These are phyloP conservation scores for Platysternon megacephalum DNA, from an alignment of 2,113 vertebrate genomes.

Conservation along the genomic window DNA sequence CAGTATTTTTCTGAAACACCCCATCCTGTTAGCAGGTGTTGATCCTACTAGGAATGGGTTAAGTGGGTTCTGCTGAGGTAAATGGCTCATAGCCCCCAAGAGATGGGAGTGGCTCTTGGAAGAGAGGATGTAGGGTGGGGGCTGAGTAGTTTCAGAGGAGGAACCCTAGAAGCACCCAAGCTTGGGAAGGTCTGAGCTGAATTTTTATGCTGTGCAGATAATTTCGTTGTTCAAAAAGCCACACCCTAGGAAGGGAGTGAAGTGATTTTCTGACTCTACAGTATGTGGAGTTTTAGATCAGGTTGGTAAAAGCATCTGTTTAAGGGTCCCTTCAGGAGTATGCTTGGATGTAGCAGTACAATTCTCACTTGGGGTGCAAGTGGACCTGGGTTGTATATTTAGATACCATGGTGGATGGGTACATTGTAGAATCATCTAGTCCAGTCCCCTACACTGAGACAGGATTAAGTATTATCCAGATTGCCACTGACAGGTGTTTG, in stretches of 20 bases:
- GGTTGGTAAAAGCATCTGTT: background rate
- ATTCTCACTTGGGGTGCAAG: background rate
- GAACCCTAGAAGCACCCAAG: conserved; percentile 67
- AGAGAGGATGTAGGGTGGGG: conserved; percentile 59
- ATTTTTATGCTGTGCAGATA: conserved; percentile 29
- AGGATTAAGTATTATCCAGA: no score
- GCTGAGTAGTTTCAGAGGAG: conserved; percentile 66
- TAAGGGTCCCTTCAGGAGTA: fast-evolving
- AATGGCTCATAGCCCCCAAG: background rate
- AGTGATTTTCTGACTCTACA: background rate
- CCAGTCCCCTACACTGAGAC: no score
- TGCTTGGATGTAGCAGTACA: background rate
- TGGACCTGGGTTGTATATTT: fast-evolving
- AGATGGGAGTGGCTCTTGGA: conserved; percentile 45
- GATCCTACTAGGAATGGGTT: conserved; percentile 11
- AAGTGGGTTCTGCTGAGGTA: background rate
- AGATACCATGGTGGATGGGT: background rate
- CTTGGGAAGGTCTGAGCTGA: conserved; percentile 61
- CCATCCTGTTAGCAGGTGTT: fast-evolving
- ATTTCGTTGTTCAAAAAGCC: conserved; percentile 41
- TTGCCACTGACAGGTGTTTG: no score
- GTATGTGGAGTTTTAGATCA: background rate
- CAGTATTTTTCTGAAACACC: background rate
- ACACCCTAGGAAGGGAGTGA: conserved; percentile 44
- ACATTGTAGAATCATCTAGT: background rate